Evolutionary conservation across 2,888 invertebrate species (phyloP).

Genomic region (Stenchaetothrips biformis): DNA sequence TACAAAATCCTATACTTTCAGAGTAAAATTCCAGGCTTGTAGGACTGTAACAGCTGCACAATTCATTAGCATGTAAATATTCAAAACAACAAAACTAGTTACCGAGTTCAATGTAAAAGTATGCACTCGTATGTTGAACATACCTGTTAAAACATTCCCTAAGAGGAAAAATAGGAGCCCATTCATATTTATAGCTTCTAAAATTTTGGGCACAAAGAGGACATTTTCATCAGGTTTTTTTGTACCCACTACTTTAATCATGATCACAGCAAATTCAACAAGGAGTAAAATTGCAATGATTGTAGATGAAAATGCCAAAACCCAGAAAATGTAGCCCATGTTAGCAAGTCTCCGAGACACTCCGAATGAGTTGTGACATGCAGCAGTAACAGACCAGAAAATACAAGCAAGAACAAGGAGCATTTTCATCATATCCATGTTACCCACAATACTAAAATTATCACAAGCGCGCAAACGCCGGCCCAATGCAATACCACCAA

Average conservation of each 20-base stretch:
- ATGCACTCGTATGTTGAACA: conserved; percentile 51
- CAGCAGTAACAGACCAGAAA: conserved; percentile 49
- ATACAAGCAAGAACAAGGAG: conserved; percentile 40
- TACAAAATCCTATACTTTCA: conserved; percentile 46
- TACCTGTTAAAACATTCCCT: conserved; percentile 79
- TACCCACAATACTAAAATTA: conserved; percentile 40
- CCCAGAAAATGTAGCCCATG: conserved; percentile 72
- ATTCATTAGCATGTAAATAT: conserved; percentile 55
- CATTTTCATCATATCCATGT: conserved; percentile 34
- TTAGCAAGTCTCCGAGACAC: conserved; percentile 80
- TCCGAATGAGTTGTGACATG: conserved; percentile 52
- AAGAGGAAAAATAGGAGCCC: conserved; percentile 78
- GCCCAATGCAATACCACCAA: conserved; percentile 65
- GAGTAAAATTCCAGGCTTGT: not conserved
- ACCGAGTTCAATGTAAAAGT: conserved; percentile 31
- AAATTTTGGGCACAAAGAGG: conserved; percentile 52
- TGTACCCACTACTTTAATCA: conserved; percentile 38
- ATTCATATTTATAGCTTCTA: conserved; percentile 68
- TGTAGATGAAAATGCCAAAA: conserved; percentile 59
- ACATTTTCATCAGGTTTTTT: conserved; percentile 29
- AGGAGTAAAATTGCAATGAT: conserved; percentile 53
- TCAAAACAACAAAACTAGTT: conserved; percentile 45
- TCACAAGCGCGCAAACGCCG: conserved; percentile 46
- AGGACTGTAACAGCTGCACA: conserved; percentile 44
- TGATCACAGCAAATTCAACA: conserved; percentile 50